These are phyloP conservation scores for Vidua chalybeata DNA, from an alignment of 2,113 vertebrate genomes.

Conservation along the genomic window DNA sequence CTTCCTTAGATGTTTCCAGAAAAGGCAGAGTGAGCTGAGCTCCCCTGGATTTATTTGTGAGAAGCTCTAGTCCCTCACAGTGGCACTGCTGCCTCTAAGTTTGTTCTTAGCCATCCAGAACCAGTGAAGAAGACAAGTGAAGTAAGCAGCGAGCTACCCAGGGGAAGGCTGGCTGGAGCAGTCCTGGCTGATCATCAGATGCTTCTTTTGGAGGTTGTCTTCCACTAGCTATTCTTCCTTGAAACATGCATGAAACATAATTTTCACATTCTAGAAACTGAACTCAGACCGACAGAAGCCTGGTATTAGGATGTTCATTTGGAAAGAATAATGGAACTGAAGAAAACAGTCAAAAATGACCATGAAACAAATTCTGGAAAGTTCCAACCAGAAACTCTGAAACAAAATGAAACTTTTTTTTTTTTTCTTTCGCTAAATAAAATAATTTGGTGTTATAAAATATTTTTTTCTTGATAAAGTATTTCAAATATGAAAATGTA, in stretches of 20 bases:
- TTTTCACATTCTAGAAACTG: background rate
- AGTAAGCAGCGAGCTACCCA: background rate
- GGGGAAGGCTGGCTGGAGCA: background rate
- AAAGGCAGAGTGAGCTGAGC: background rate
- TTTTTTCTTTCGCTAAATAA: background rate
- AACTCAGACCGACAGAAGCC: background rate
- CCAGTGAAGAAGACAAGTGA: background rate
- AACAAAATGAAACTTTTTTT: background rate
- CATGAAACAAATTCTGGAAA: background rate
- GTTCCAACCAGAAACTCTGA: background rate
- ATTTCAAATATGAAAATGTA: background rate
- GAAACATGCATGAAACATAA: background rate
- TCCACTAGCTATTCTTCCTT: background rate
- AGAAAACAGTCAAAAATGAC: background rate
- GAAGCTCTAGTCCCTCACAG: background rate
- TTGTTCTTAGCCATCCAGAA: background rate
- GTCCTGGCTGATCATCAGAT: background rate
- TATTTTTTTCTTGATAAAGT: background rate
- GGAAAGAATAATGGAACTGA: background rate
- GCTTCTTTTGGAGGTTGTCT: background rate
- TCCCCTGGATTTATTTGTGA: background rate
- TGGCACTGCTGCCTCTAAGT: background rate
- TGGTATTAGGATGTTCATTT: background rate
- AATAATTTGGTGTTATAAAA: background rate
- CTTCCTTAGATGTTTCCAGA: background rate